phyloP scores from a whole-genome alignment of 2,797 vertebrate genomes.

The Sebastes iracundus region DNA sequence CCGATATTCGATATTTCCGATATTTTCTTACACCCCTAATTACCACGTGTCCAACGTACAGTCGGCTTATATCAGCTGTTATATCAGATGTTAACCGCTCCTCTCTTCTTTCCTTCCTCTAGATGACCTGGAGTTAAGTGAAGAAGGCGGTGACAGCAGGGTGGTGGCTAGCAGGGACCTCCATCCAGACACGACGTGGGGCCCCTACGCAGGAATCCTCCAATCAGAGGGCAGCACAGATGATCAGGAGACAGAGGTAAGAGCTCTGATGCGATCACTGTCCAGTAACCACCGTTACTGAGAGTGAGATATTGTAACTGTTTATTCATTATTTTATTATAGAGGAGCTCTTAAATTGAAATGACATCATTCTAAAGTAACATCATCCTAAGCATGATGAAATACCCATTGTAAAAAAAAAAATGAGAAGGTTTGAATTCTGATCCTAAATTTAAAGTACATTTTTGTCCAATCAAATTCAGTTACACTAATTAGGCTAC shows the following conservation, averaged over 20 bases:
- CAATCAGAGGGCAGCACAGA: conserved; percentile 78
- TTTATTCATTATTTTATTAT: background rate
- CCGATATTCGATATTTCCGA: too few relatives aligned
- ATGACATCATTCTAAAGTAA: background rate
- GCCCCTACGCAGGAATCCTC: conserved; percentile 88
- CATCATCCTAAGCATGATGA: background rate
- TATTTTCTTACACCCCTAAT: too few relatives aligned
- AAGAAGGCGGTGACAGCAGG: conserved; percentile 66
- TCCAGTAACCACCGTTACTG: background rate
- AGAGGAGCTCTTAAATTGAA: background rate
- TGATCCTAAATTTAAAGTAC: background rate
- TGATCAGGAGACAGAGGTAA: conserved; percentile 75
- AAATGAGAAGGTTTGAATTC: background rate
- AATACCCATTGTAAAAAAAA: background rate
- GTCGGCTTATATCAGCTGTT: background rate
- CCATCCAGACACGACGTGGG: conserved; percentile 86
- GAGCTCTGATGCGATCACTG: background rate
- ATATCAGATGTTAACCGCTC: background rate
- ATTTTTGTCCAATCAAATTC: background rate
- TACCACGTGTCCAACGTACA: background rate
- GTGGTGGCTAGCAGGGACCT: conserved; percentile 81
- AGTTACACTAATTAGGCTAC: background rate
- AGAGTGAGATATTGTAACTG: background rate
- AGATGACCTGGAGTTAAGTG: conserved; percentile 87
- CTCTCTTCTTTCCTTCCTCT: conserved; percentile 15